Evolutionary conservation across 1,140 invertebrate species (phyloP), one percentile per base, ranked within the genome.

Genomic region (Nomia melanderi): DNA sequence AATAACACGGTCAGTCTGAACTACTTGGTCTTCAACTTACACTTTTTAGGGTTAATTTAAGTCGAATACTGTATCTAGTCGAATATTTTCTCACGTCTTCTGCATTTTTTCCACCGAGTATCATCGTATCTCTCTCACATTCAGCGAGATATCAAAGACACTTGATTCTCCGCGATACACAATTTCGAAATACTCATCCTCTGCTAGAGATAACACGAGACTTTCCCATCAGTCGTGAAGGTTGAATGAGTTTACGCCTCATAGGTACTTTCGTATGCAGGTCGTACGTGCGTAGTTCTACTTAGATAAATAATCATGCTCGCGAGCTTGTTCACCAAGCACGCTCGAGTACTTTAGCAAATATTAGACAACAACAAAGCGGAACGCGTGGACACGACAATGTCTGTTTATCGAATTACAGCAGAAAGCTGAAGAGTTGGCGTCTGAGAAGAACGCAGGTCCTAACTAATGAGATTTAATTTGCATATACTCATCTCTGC

Each of bases 191-290:
- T 8, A 7, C 7, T 50, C 17, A 7, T n/a, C 8, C 47, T n/a
- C 20, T 17, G 47, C 47, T n/a, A 50, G 47, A 47, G 44, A 50
- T 6, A 50, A 7, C 47, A n/a, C 20, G 20, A n/a, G 1, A n/a
- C 20, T 8, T 20, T 50, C 47, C 47, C 47, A 50, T 50, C 47
- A 27, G 17, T n/a, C 20, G 25, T 44, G 11, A 29, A 8, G 33
- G n/a, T 50, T 41, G 33, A 63, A 36, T 11, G 25, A 69, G 72
- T 72, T 76, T 69, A 63, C 47, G 64, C 77, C 72, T 79, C 27
- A n/a, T 75, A 76, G 72, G 14, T 25, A 54, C 66, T 27, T 67
- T 47, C 72, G 77, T 79, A 76, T 79, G 77, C 77, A 74, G 77
- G 73, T 76, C 72, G 64, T 79, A 78, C 70, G 70, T 59, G 44